Base-by-base conservation (phyloP, 1,140 invertebrate species). In the Drosophila pectinifera region DNA sequence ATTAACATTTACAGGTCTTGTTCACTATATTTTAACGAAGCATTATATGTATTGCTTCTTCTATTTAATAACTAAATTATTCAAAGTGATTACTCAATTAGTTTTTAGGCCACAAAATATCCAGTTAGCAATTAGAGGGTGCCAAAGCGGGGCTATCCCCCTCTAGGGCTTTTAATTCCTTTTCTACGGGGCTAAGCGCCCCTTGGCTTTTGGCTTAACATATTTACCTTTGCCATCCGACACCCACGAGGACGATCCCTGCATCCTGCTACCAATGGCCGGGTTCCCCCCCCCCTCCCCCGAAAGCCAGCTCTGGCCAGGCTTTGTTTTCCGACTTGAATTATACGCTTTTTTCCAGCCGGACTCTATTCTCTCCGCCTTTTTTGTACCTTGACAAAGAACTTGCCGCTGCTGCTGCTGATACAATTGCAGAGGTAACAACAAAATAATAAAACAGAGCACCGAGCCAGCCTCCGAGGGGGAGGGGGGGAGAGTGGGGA, bases 141-240 rank as follows among this genome's bases (percentile, higher is more conserved):
- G 58, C 22, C 31, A 43, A 18, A 18, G 14, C n/a, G 20, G 13
- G 1, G 3, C 11, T 11, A 18, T 16, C n/a, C 8, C 34, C 58
- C 43, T 49, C 3, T 18, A 31, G 22, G 11, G 16, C 24, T 61
- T 38, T 39, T 55, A 49, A 31, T 49, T 36, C 34, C 49, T 28
- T 57, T 51, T 70, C 22, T 61, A 45, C 59, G 57, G 54, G 62
- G 77, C 63, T 84, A 73, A 78, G 67, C 81, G 67, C 57, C 67
- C 67, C 68, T 84, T 85, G 81, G 77, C 77, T 80, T 85, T 84
- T 80, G 82, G 78, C 81, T 81, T 79, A 73, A 85, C 84, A 63
- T 85, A 69, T 86, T 85, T 81, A 85, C 81, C 81, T 81, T 73
- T 77, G 38, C 28, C 20, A 59, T 59, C 59, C 54, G 59, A 63